These are phyloP conservation scores for Andrena bicolor DNA, from an alignment of 2,888 invertebrate genomes.

Conservation along the genomic window DNA sequence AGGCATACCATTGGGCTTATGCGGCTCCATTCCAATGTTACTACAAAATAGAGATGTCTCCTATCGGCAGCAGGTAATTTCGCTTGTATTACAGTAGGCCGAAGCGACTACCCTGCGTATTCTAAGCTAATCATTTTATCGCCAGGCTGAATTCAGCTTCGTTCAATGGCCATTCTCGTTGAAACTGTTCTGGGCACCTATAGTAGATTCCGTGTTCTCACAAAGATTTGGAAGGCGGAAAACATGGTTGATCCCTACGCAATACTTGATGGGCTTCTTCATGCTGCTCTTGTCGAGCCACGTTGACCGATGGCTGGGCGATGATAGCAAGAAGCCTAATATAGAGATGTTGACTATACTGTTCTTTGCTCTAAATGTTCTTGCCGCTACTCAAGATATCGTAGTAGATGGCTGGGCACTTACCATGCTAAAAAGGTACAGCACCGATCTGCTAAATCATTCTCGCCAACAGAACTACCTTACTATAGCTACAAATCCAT, in stretches of 20 bases:
- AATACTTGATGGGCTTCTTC: constrained; percentile 95
- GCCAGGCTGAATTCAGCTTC: constrained; percentile 95
- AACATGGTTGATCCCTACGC: constrained; percentile 97
- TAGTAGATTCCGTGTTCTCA: constrained; percentile 97
- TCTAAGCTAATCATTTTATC: neutral
- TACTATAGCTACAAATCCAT: neutral
- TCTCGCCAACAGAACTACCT: neutral
- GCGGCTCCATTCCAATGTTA: constrained; percentile 97
- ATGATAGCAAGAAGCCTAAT: constrained; percentile 87
- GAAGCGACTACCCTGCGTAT: too few relatives aligned
- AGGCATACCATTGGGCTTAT: constrained; percentile 97
- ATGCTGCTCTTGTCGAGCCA: constrained; percentile 94
- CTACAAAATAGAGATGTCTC: constrained; percentile 96
- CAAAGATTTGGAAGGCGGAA: constrained; percentile 95
- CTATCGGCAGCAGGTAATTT: constrained; percentile 94
- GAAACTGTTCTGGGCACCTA: constrained; percentile 99
- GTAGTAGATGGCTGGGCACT: constrained; percentile 99
- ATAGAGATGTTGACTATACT: constrained; percentile 92
- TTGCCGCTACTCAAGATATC: constrained; percentile 99
- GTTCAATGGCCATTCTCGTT: constrained; percentile 96
- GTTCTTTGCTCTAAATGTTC: constrained; percentile 96
- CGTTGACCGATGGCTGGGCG: constrained; percentile 92
- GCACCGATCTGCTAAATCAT: neutral
- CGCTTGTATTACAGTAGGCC: neutral
- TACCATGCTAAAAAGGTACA: constrained; percentile 97